Base-by-base conservation (phyloP, 92 coral and sea anemone species). In the Plumapathes pennacea region DNA sequence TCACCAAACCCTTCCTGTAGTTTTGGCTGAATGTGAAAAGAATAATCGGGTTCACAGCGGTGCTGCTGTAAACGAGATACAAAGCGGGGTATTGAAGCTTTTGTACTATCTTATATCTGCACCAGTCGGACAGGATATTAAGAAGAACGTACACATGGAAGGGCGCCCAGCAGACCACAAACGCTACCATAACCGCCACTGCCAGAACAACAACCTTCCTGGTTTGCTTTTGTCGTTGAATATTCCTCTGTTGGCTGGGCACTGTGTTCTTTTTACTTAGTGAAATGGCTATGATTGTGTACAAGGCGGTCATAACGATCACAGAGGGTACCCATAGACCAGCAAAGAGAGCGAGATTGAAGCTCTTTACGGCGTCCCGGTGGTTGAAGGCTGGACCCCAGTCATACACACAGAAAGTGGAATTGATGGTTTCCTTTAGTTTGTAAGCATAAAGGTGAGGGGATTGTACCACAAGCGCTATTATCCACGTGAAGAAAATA, bases 11-110 rank as follows among this genome's bases (percentile, higher is more conserved):
- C 13, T 68, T 64, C 18, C 78, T 67, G 34, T 74, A 82, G 57
- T 82, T 82, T 54, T 78, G 47, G 17, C 88, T 82, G 59, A 74
- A 82, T 21, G 57, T 46, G 57, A 82, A 82, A 23, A 74, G 78
- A 14, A 82, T 82, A n/a, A 75, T 2, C 0, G 88, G 88, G 33
- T 82, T 82, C 38, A 60, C 43, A 2, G 72, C 62, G 10, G 62
- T 51, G 54, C 69, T 75, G 22, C 56, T 21, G 69, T 65, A 57
- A 1, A 33, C 67, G 13, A 69, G 29, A 27, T 20, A 69, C 28
- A 69, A 69, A 1, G 59, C 51, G 18, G n/a, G n/a, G n/a, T n/a
- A n/a, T n/a, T n/a, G n/a, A n/a, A n/a, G n/a, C n/a, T n/a, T n/a
- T n/a, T n/a, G n/a, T n/a, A n/a, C n/a, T n/a, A n/a, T n/a, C n/a